phyloP scores from a whole-genome alignment of 2,797 vertebrate species.

The Phrynocephalus vlangalii region DNA sequence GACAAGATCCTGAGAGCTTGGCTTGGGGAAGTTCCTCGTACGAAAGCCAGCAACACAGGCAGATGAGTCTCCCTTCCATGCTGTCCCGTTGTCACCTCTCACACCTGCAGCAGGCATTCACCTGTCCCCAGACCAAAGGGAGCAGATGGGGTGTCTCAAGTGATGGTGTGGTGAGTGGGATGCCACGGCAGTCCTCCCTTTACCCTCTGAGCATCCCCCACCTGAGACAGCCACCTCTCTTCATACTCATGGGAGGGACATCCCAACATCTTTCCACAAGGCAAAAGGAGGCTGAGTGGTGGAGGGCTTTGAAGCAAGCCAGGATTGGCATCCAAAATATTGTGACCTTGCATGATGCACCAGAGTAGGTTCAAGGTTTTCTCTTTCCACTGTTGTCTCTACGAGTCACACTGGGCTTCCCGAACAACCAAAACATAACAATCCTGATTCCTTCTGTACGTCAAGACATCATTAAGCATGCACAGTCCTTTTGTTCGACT shows the following conservation, averaged over 20 bases:
- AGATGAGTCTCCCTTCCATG: background rate
- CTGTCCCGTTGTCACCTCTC: background rate
- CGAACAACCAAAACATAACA: too few species aligned
- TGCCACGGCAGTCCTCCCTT: background rate
- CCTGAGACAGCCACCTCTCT: background rate
- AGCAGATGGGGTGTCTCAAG: background rate
- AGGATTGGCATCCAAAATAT: background rate
- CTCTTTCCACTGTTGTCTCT: background rate
- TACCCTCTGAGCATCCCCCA: background rate
- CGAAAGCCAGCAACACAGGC: background rate
- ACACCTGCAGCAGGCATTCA: background rate
- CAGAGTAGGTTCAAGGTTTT: background rate
- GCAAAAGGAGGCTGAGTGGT: too few species aligned
- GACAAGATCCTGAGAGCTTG: too few species aligned
- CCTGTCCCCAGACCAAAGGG: background rate
- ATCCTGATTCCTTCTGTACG: too few species aligned
- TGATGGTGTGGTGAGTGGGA: background rate
- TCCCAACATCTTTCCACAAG: too few species aligned
- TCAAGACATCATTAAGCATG: too few species aligned
- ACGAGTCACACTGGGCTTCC: background rate
- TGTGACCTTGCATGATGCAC: background rate
- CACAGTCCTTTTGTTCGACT: too few species aligned
- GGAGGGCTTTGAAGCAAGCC: too few species aligned
- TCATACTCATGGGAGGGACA: background rate
- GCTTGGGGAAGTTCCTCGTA: too few species aligned